Percentiles rank a stretch among this genome's conserved stretches.
Conservation (phyloP, 2,888 invertebrate genomes). For the Agrochola macilenta region DNA sequence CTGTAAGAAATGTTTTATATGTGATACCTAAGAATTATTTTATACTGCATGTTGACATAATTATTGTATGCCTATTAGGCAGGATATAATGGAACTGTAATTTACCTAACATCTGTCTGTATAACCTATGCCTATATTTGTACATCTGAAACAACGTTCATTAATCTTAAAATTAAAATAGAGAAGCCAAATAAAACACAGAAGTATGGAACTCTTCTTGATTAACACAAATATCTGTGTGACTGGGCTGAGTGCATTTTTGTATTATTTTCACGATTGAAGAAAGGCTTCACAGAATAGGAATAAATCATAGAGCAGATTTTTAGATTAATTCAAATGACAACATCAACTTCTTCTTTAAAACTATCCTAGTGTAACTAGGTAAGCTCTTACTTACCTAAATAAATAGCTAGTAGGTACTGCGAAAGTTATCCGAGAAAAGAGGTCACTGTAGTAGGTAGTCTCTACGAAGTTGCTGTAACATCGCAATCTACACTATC, state of each 20-base stretch:
- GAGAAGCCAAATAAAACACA: not conserved
- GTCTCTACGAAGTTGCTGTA: conserved; percentile 33
- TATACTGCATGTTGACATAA: no score
- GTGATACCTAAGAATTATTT: no score
- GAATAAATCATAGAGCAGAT: not conserved
- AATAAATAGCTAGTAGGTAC: conserved; percentile 25
- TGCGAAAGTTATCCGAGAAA: conserved; percentile 28
- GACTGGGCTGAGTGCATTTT: not conserved
- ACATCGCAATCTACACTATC: conserved; percentile 45
- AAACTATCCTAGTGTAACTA: conserved; percentile 1
- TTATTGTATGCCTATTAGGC: no score
- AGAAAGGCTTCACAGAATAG: not conserved
- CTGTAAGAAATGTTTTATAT: no score
- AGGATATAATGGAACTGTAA: no score
- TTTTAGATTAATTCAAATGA: not conserved
- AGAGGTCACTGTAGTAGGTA: conserved; percentile 33
- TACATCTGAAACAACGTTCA: not conserved
- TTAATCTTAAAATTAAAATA: no score
- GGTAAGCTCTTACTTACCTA: conserved; percentile 8
- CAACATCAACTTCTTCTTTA: not conserved
- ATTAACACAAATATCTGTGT: not conserved
- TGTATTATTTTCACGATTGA: not conserved
- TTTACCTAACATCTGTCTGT: no score
- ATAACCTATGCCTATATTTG: no score
- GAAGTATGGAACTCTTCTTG: not conserved